Evolutionary conservation across 2,888 invertebrate species (phyloP), one percentile per base, ranked within the genome.

Genomic region (Norana najaformis): DNA sequence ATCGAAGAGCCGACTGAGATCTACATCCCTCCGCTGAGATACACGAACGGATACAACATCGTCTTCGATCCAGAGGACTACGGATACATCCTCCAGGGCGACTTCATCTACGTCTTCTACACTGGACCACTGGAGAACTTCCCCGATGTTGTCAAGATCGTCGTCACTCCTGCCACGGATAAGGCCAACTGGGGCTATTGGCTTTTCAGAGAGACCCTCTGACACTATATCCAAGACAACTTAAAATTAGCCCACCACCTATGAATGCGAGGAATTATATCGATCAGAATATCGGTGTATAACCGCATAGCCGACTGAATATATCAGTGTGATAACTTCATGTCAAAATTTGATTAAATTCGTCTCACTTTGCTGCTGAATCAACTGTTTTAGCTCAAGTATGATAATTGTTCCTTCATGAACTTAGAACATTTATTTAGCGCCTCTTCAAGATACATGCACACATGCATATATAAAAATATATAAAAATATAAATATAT

Each of bases 1-100:
- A 90, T 91, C 34, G 41, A 35, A 30, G 89, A 89, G 36, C 92
- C 92, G 5, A 93, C 93, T 3, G 93, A 93, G 90, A 92, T 93
- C 53, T 92, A 91, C 89, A 88, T 92, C n/a, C 92, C 93, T 35
- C 39, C 91, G 30, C 30, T 92, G 39, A 90, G 91, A 82, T 93
- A 92, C 85, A 90, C 92, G n/a, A 37, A 89, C 1, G 92, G 92
- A 30, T 92, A 90, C 88, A 38, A 41, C 88, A 35, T 83, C n/a
- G 5, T 39, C 16, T 41, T 39, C 41, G 39, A 39, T 20, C 88
- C 88, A 23, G 39, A 34, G 5, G 88, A 41, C 13, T 88, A 38
- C 30, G 34, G n/a, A 20, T 88, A 47, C 41, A 88, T 36, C 88
- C 6, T 47, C 20, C 36, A 88, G 37, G 88, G 37, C 0, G 88